Percentiles rank a stretch among this genome's conserved stretches.
These are phyloP conservation scores for Eupithecia centaureata DNA, from an alignment of 2,888 invertebrate species.

Conservation along the genomic window DNA sequence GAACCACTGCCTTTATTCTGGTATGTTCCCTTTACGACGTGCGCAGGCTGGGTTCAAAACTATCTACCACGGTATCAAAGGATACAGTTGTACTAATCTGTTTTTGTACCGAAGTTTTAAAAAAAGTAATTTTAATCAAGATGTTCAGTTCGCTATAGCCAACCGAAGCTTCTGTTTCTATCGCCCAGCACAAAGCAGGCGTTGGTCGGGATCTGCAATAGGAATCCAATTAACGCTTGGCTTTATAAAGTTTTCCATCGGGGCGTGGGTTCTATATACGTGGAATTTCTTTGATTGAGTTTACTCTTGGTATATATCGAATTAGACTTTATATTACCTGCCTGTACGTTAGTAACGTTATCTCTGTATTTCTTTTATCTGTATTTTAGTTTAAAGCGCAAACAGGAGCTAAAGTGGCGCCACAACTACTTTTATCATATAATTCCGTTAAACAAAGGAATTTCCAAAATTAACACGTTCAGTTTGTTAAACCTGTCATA, in stretches of 20 bases:
- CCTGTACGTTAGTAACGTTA: too few relatives aligned
- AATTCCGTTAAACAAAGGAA: too few relatives aligned
- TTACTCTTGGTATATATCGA: constrained; percentile 6
- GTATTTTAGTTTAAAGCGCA: too few relatives aligned
- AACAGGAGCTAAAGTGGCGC: too few relatives aligned
- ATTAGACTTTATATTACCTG: background rate
- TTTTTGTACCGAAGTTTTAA: background rate
- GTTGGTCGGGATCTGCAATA: constrained; percentile 10
- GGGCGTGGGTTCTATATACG: constrained; percentile 19
- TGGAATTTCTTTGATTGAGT: constrained; percentile 36
- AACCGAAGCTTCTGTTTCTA: background rate
- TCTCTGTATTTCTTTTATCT: too few relatives aligned
- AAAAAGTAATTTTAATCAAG: background rate
- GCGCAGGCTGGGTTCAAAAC: too few relatives aligned
- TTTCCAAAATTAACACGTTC: too few relatives aligned
- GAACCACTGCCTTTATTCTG: too few relatives aligned
- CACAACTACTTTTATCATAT: too few relatives aligned
- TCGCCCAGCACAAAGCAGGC: background rate
- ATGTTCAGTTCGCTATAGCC: background rate
- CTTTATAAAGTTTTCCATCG: constrained; percentile 27
- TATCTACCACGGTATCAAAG: background rate
- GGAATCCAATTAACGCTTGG: constrained; percentile 25
- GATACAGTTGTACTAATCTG: background rate
- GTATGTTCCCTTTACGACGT: too few relatives aligned
- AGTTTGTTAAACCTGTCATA: too few relatives aligned